These are phyloP conservation scores for Bombus pascuorum DNA, from an alignment of 1,140 invertebrate genomes.

Conservation along the genomic window DNA sequence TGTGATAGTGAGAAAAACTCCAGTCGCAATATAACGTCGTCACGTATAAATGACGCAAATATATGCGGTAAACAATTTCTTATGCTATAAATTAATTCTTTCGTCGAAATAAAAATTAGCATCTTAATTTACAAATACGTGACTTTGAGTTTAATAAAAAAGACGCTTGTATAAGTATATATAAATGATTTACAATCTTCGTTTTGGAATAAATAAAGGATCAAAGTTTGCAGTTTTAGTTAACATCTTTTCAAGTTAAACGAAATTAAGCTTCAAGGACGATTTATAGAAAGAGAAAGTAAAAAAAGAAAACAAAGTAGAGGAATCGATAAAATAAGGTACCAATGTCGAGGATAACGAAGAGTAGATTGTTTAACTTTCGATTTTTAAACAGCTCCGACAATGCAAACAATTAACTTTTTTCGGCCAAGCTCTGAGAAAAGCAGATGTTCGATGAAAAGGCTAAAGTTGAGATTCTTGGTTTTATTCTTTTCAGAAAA, in stretches of 20 bases:
- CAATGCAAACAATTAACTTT: neutral
- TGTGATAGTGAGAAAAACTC: neutral
- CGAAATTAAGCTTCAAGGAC: no score
- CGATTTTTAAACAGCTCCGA: neutral
- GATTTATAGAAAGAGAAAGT: neutral
- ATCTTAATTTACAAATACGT: neutral
- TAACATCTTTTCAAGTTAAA: no score
- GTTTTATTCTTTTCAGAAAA: neutral
- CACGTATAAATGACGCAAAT: neutral
- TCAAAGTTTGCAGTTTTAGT: neutral
- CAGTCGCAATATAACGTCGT: neutral
- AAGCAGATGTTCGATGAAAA: neutral
- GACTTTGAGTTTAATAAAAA: neutral
- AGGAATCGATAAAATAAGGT: neutral
- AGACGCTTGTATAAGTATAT: no score
- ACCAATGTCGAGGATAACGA: neutral
- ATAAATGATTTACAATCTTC: neutral
- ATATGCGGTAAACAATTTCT: neutral
- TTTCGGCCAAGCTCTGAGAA: no score
- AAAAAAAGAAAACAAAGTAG: neutral
- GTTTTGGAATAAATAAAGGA: neutral
- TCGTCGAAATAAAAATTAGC: neutral
- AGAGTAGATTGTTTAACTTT: neutral
- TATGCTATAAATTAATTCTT: neutral
- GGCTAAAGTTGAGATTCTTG: no score